Percentiles rank a stretch among this genome's conserved stretches.
phyloP scores from a whole-genome alignment of 2,113 vertebrate genomes.

The Sebastes fasciatus region DNA sequence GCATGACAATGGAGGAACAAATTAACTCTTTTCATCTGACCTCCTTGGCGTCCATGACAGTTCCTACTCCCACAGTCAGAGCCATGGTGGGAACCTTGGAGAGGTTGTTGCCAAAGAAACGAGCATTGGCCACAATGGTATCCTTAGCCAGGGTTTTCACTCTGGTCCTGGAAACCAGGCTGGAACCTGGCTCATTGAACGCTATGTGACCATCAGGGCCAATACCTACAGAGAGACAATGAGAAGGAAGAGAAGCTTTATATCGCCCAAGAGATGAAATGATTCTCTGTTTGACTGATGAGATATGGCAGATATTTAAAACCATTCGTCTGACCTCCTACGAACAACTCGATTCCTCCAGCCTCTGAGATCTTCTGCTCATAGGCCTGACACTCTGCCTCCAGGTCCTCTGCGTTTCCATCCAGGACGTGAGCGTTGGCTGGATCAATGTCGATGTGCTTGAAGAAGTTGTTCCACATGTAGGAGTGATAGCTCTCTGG shows the following conservation, averaged over 20 bases:
- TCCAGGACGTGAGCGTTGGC: constrained; percentile 93
- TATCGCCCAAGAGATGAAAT: background rate
- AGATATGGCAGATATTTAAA: background rate
- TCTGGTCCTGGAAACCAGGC: constrained; percentile 92
- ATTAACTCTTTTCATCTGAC: constrained; percentile 74
- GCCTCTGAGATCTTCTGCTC: constrained; percentile 92
- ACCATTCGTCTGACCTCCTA: constrained; percentile 88
- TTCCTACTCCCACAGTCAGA: constrained; percentile 95
- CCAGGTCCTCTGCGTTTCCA: constrained; percentile 90
- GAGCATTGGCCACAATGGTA: constrained; percentile 94
- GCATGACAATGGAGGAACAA: background rate
- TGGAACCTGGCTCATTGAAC: constrained; percentile 97
- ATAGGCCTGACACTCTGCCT: constrained; percentile 89
- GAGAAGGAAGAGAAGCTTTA: background rate
- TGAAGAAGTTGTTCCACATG: constrained; percentile 99
- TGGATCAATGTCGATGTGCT: constrained; percentile 92
- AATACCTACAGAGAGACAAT: constrained; percentile 84
- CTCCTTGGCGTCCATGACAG: constrained; percentile 97
- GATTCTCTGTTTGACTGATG: too few relatives aligned
- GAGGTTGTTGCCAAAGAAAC: constrained; percentile 94
- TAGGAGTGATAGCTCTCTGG: constrained; percentile 96
- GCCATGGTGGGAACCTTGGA: constrained; percentile 97
- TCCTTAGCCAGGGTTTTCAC: constrained; percentile 97
- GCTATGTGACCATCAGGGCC: constrained; percentile 97
- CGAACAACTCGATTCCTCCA: constrained; percentile 93